Evolutionary conservation across 92 coral and sea anemone species (phyloP).

Genomic region (Epizoanthus illoricatus): DNA sequence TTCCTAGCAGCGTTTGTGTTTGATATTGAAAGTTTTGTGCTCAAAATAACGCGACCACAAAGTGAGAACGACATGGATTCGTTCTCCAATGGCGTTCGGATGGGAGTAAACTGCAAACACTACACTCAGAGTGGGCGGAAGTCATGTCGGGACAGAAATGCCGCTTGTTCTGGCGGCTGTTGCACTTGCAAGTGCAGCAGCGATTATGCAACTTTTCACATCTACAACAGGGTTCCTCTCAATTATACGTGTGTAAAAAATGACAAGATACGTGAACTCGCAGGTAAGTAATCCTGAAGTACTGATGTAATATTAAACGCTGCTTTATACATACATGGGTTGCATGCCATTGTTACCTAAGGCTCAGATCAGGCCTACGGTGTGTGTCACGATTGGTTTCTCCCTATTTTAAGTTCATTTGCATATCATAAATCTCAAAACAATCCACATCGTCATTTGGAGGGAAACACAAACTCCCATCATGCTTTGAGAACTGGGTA

Average conservation of each 20-base stretch:
- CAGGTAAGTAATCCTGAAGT: constrained; percentile 3
- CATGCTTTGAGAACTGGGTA: too few relatives aligned
- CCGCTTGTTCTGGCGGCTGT: constrained; percentile 2
- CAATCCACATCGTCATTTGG: too few relatives aligned
- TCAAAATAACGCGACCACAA: constrained; percentile 13
- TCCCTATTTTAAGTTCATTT: too few relatives aligned
- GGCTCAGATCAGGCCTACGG: too few relatives aligned
- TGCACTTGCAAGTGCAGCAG: constrained; percentile 38
- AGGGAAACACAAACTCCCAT: too few relatives aligned
- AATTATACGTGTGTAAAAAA: neutral
- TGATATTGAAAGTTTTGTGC: neutral
- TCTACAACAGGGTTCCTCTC: neutral
- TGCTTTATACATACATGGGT: too few relatives aligned
- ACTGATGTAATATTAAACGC: neutral
- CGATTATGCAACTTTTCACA: constrained; percentile 35
- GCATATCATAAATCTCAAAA: too few relatives aligned
- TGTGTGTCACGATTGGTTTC: too few relatives aligned
- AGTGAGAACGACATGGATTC: neutral
- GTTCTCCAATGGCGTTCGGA: neutral
- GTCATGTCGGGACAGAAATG: neutral
- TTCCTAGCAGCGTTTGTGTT: neutral
- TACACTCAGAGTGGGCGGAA: neutral
- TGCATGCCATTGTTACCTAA: too few relatives aligned
- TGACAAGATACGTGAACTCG: neutral
- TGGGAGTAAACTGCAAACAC: neutral